Evolutionary conservation across 2,113 vertebrate species (phyloP).

Genomic region (Polypterus bichir): DNA sequence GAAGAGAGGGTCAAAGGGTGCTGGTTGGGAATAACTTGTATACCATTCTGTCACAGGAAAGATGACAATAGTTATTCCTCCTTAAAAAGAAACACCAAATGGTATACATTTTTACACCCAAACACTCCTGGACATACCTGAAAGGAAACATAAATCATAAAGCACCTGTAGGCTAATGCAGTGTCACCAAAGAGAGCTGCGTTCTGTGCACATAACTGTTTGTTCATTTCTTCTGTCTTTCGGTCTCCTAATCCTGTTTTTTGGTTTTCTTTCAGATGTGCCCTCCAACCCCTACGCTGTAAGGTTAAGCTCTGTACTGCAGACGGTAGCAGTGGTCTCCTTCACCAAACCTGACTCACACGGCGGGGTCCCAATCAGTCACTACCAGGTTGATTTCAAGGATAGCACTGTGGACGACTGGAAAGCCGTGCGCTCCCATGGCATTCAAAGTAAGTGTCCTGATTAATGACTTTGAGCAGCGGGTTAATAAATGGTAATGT

Average conservation of each 20-base stretch:
- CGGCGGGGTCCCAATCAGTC: constrained; percentile 88
- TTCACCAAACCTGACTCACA: constrained; percentile 94
- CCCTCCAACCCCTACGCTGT: constrained; percentile 86
- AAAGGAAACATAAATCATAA: background rate
- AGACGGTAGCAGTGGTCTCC: constrained; percentile 74
- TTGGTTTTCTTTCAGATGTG: constrained; percentile 56
- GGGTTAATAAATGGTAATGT: too few species aligned
- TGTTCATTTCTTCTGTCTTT: background rate
- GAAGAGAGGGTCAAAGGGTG: too few species aligned
- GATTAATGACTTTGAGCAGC: too few species aligned
- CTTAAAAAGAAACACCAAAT: too few species aligned
- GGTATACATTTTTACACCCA: too few species aligned
- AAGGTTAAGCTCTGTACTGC: constrained; percentile 72
- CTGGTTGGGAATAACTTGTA: too few species aligned
- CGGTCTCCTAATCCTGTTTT: background rate
- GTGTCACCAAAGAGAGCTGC: background rate
- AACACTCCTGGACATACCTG: too few species aligned
- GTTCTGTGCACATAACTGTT: background rate
- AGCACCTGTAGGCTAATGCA: background rate
- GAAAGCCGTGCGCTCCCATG: constrained; percentile 86
- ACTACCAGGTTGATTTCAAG: constrained; percentile 88
- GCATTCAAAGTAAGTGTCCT: constrained; percentile 78
- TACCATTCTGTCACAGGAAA: too few species aligned
- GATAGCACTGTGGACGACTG: constrained; percentile 75
- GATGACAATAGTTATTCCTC: too few species aligned